A percentile compares a stretch with the other conserved stretches of the same genome.
Conservation (phyloP, 2,113 vertebrate species). For the Cariama cristata region DNA sequence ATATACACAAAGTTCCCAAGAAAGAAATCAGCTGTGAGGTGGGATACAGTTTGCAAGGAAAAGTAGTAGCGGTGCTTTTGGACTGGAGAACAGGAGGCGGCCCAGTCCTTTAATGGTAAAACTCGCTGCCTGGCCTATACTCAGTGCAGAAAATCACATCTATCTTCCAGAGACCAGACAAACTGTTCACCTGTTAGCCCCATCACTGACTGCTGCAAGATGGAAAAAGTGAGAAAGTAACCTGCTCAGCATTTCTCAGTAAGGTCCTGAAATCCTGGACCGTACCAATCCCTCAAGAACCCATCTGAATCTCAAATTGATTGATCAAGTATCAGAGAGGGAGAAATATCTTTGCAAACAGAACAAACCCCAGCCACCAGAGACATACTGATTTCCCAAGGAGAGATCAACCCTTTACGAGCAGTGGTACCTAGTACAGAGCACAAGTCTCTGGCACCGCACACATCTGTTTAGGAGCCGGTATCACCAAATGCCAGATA, state of each 20-base stretch:
- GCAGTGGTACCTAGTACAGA: too few relatives aligned
- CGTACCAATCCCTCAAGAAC: neutral
- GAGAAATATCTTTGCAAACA: neutral
- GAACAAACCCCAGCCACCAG: neutral
- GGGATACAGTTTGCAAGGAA: neutral
- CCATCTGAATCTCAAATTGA: rapidly evolving
- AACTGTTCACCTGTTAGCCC: neutral
- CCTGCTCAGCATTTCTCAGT: neutral
- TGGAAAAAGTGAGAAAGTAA: neutral
- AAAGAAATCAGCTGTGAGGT: neutral
- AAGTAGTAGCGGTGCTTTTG: neutral
- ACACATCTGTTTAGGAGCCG: rapidly evolving
- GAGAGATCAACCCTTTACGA: neutral
- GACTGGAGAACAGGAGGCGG: neutral
- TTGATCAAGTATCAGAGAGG: neutral
- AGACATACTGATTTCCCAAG: neutral
- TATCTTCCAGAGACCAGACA: neutral
- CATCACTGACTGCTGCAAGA: neutral
- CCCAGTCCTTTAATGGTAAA: neutral
- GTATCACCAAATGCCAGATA: too few relatives aligned
- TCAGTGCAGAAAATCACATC: rapidly evolving
- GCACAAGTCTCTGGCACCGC: rapidly evolving
- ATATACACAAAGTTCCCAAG: neutral
- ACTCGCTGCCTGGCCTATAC: neutral
- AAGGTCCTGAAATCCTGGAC: neutral